Evolutionary conservation across 2,888 invertebrate genomes (phyloP).

Genomic region (Latrodectus hesperus): DNA sequence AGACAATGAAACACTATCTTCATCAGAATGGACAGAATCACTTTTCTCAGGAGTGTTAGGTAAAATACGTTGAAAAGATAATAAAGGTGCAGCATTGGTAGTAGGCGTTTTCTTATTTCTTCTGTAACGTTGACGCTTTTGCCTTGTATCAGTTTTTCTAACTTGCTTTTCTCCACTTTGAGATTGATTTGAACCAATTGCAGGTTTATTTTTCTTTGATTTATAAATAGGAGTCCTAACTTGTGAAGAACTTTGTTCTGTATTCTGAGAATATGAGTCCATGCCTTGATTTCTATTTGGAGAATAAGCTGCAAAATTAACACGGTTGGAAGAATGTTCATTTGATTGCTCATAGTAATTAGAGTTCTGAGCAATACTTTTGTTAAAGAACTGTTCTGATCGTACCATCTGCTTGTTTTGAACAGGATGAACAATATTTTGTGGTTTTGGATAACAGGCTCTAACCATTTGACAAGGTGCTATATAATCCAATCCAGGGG

Average conservation of each 20-base stretch:
- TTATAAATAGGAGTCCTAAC: background rate
- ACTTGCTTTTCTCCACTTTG: background rate
- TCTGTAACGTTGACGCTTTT: background rate
- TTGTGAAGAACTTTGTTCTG: background rate
- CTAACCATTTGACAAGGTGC: background rate
- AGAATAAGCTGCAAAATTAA: too few species aligned
- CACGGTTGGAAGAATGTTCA: background rate
- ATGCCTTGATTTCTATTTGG: too few species aligned
- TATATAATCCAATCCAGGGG: background rate
- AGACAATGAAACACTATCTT: constrained; percentile 16
- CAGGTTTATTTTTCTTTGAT: background rate
- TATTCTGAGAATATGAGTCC: background rate
- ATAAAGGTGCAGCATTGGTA: constrained; percentile 10
- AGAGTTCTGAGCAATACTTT: background rate
- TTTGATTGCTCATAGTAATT: background rate
- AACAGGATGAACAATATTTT: background rate
- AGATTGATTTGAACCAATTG: background rate
- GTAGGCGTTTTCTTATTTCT: constrained; percentile 12
- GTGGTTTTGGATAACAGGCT: background rate
- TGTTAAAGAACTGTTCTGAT: background rate
- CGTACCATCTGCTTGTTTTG: background rate
- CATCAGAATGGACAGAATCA: background rate
- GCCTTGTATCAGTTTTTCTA: background rate
- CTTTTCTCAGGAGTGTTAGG: background rate
- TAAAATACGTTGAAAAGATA: constrained; percentile 24